These are phyloP conservation scores for Drosophila subpulchrella DNA, from an alignment of 1,140 invertebrate genomes.

Conservation along the genomic window DNA sequence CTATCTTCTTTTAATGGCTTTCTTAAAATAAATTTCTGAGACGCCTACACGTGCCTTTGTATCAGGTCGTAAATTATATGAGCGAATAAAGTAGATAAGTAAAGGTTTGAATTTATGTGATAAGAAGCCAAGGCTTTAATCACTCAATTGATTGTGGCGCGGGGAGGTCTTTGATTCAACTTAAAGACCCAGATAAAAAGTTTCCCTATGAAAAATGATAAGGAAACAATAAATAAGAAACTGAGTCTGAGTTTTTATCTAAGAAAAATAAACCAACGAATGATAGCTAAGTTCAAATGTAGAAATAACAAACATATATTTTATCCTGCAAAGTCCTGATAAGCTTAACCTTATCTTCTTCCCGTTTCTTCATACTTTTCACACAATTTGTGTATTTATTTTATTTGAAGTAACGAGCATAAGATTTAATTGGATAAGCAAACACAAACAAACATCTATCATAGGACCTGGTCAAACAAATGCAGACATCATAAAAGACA, in stretches of 20 bases:
- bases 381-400: background rate
- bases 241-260: background rate
- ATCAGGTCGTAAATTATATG: slow-evolving; percentile 22
- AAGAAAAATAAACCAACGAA: slow-evolving; percentile 2
- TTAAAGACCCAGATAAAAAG: slow-evolving; percentile 30
- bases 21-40: slow-evolving; percentile 7
- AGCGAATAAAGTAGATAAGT: slow-evolving; percentile 6
- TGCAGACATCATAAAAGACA: slow-evolving; percentile 4
- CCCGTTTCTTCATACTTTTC: background rate
- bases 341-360: slow-evolving; percentile 2
- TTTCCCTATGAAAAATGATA: slow-evolving; percentile 19
- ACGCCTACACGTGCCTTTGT: slow-evolving; percentile 18
- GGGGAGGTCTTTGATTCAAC: slow-evolving; percentile 37
- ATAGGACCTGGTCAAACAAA: background rate
- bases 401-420: slow-evolving; percentile 11
- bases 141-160: slow-evolving; percentile 31
- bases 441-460: slow-evolving; percentile 12
- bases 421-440: background rate
- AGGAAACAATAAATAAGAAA: slow-evolving; percentile 9
- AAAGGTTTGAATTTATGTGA: slow-evolving; percentile 25
- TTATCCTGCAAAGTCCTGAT: background rate
- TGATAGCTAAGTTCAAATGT: background rate
- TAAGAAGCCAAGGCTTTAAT: slow-evolving; percentile 28
- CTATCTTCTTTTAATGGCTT: background rate
- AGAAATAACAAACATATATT: background rate